Evolutionary conservation across 2,113 vertebrate genomes (phyloP).

Genomic region (Pseudonaja textilis): DNA sequence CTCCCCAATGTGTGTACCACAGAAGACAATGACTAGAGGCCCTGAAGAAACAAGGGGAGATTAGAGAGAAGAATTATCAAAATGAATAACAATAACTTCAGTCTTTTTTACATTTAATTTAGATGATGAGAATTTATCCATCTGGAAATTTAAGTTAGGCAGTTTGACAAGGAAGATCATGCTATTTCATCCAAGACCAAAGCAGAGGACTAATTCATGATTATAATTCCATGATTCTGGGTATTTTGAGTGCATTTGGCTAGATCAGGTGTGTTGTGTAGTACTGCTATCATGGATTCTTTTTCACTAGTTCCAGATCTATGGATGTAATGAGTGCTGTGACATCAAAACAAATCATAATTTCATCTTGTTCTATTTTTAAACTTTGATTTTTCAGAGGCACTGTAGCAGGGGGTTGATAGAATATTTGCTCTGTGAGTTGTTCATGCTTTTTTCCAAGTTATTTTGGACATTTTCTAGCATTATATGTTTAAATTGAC

Average conservation of each 20-base stretch:
- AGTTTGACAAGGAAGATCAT: background rate
- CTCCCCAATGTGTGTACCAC: background rate
- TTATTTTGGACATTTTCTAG: background rate
- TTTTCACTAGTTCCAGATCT: no score
- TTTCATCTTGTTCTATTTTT: no score
- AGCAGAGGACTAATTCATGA: background rate
- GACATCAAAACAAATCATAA: no score
- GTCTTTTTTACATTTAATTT: background rate
- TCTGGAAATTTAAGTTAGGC: background rate
- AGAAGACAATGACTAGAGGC: background rate
- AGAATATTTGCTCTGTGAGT: no score
- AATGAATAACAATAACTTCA: background rate
- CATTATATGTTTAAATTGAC: background rate
- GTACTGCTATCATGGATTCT: no score
- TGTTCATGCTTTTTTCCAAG: no score
- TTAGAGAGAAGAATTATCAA: background rate
- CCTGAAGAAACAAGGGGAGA: background rate
- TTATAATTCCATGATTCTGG: no score
- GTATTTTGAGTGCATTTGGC: no score
- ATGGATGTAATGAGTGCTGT: no score
- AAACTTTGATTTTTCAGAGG: no score
- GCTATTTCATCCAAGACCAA: background rate
- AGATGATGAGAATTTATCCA: background rate
- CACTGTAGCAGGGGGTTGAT: no score
- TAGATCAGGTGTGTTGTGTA: no score